Evolutionary conservation across 2,888 invertebrate genomes (phyloP).

Genomic region (Acanthosepion lycidas): DNA sequence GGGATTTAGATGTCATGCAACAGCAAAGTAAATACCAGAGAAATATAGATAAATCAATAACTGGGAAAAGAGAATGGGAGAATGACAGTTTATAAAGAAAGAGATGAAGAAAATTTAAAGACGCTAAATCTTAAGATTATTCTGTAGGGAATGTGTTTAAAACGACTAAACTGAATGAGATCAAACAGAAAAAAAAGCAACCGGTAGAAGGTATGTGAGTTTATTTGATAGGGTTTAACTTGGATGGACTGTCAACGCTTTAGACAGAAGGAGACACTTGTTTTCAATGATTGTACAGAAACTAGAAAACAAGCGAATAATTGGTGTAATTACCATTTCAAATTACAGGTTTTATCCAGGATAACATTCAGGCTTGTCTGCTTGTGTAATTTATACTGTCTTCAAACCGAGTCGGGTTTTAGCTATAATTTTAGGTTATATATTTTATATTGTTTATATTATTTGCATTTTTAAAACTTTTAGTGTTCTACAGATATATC

Average conservation of each 20-base stretch:
- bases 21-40: too few relatives aligned
- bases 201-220: fast-evolving
- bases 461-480: background rate
- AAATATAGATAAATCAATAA: too few relatives aligned
- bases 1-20: too few relatives aligned
- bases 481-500: background rate
- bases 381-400: background rate
- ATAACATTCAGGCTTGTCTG: background rate
- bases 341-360: background rate
- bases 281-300: background rate
- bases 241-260: background rate
- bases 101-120: too few relatives aligned
- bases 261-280: background rate
- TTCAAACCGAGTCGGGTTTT: background rate
- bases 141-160: background rate
- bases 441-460: background rate
- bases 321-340: background rate
- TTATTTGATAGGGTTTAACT: background rate
- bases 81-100: background rate
- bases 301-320: background rate
- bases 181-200: background rate
- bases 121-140: background rate
- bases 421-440: background rate
- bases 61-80: too few relatives aligned
- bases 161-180: background rate